Base-by-base conservation (phyloP, 2,888 invertebrate species). In the Microctonus aethiopoides region DNA sequence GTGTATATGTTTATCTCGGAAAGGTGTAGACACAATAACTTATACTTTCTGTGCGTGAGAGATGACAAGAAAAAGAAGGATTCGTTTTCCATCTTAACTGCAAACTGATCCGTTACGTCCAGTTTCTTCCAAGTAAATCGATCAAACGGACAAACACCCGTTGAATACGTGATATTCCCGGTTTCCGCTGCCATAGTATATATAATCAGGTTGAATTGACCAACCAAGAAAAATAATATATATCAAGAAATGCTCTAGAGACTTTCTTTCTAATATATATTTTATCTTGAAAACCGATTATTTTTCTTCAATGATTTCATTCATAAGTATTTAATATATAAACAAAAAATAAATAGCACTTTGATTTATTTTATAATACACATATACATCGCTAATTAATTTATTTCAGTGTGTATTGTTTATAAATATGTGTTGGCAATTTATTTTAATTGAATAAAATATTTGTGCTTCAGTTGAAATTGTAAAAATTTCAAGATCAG, bases 1-100 rank as follows among this genome's bases (percentile, higher is more conserved):
- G 16, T 4, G 16, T 46, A 20, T 46, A 46, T 46, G 46, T 46
- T n/a, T 16, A 46, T 16, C 46, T 46, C 16, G 16, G 16, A 3
- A 46, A 52, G 20, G 20, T 64, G 13, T 34, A 64, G 11, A 74
- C 74, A 75, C 74, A 74, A 78, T 81, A 81, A 84, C 80, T 84
- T 83, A 82, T 82, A 81, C 82, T 80, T 82, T 80, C 79, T 69
- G 73, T 74, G 70, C 41, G 61, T 24, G 46, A 52, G n/a, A 22
- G 26, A 46, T 59, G 66, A 54, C 64, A 54, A 60, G 72, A 74
- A 78, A 76, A 78, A 74, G 72, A 74, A 62, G 73, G 76, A 76
- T 79, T 74, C 68, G 75, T 79, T 81, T 80, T 78, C 79, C 78
- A 76, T 78, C 75, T 76, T 77, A 75, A 75, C 75, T 71, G 72